Percentiles rank a stretch among this genome's conserved stretches.
Conservation (phyloP, 2,797 vertebrate species). For the Podarcis siculus region DNA sequence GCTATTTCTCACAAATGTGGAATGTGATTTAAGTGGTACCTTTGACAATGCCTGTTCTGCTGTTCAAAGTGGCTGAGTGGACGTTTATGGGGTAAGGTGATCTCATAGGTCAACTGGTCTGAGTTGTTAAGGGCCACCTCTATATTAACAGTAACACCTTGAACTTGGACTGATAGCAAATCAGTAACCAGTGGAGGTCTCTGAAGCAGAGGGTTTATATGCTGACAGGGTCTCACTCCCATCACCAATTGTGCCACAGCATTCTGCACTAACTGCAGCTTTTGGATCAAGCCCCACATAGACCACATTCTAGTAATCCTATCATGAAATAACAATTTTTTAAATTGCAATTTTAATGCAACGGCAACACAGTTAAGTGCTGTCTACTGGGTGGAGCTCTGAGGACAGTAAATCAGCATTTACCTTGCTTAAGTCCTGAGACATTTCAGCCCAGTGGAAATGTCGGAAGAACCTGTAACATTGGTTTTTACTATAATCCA, state of each 20-base stretch:
- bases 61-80: too few relatives aligned
- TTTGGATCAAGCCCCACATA: background rate
- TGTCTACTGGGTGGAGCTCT: slow-evolving; percentile 72
- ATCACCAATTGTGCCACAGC: too few relatives aligned
- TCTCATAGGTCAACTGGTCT: too few relatives aligned
- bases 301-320: too few relatives aligned
- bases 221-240: slow-evolving; percentile 8
- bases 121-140: too few relatives aligned
- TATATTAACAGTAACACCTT: too few relatives aligned
- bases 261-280: background rate
- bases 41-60: too few relatives aligned
- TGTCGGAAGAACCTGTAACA: slow-evolving; percentile 8
- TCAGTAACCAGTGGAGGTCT: background rate
- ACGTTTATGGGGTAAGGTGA: too few relatives aligned
- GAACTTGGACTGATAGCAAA: background rate
- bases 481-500: slow-evolving; percentile 53
- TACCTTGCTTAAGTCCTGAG: slow-evolving; percentile 18
- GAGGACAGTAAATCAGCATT: slow-evolving; percentile 62
- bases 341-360: slow-evolving; percentile 65
- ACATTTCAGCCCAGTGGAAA: slow-evolving; percentile 57
- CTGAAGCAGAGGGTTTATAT: background rate
- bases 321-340: slow-evolving; percentile 36
- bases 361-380: slow-evolving; percentile 67
- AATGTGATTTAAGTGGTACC: too few relatives aligned
- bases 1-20: too few relatives aligned